A percentile compares a stretch with the other conserved stretches of the same genome.
Evolutionary conservation across 2,797 vertebrate genomes (phyloP).

Genomic region (Halcyon leucocephala): DNA sequence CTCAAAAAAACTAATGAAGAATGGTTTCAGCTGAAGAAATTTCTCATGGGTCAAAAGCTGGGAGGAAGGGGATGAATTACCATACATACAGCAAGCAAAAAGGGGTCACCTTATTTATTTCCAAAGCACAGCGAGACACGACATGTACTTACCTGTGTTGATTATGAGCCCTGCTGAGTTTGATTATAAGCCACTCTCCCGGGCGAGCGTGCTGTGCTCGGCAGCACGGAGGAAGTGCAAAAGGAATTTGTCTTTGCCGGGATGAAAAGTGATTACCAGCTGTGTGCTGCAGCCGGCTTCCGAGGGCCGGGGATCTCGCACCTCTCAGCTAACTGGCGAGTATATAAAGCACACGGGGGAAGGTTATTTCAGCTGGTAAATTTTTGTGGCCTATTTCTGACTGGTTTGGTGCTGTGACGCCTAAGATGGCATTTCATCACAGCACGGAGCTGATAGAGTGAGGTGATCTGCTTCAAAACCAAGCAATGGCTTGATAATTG

Average conservation of each 20-base stretch:
- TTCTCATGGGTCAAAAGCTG: not conserved
- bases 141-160: constrained; percentile 41
- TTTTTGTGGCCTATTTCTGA: not conserved
- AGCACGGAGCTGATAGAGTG: not conserved
- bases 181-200: not conserved
- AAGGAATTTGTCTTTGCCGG: not conserved
- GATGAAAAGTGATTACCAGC: not conserved
- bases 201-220: not conserved
- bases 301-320: not conserved
- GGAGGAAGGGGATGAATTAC: not conserved
- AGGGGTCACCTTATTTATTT: not conserved
- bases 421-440: not conserved
- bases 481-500: not conserved
- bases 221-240: not conserved
- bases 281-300: not conserved
- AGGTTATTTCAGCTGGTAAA: not conserved
- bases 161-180: constrained; percentile 18
- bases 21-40: not conserved
- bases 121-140: not conserved
- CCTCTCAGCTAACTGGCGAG: not conserved
- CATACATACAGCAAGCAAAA: not conserved
- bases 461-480: not conserved
- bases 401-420: not conserved
- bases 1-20: not conserved
- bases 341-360: not conserved